phyloP scores from a whole-genome alignment of 2,113 vertebrate species.

The Actinemys pallida region DNA sequence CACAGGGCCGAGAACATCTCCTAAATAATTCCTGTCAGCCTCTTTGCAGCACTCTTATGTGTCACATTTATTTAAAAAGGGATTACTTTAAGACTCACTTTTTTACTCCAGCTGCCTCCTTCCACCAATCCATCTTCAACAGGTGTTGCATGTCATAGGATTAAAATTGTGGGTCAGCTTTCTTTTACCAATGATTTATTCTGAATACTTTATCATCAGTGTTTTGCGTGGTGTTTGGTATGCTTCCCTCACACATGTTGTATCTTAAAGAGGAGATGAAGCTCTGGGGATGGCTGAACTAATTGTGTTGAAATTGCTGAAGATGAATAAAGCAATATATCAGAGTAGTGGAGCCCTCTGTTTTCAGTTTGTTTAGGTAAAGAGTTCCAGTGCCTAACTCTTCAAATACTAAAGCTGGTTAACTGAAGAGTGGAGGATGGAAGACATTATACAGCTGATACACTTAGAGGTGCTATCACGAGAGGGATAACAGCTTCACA shows the following conservation, averaged over 20 bases:
- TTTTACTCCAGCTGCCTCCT: neutral
- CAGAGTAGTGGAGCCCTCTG: neutral
- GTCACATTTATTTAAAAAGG: neutral
- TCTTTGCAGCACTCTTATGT: neutral
- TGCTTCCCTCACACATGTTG: neutral
- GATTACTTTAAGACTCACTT: neutral
- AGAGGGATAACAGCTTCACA: neutral
- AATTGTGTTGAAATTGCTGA: neutral
- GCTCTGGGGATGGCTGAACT: neutral
- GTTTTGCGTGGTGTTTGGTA: neutral
- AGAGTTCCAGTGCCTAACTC: neutral
- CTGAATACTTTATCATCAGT: neutral
- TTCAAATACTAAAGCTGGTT: neutral
- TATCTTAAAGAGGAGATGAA: neutral
- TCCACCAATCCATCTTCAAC: neutral
- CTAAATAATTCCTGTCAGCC: neutral
- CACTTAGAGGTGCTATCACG: neutral
- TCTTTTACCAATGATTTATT: neutral
- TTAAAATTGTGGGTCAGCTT: neutral
- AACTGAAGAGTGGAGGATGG: neutral
- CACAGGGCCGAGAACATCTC: neutral
- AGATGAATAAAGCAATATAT: neutral
- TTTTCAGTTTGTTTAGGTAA: neutral
- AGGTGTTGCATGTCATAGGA: neutral
- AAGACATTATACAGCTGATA: neutral